Evolutionary conservation across 2,113 vertebrate genomes (phyloP).

Genomic region (Podarcis cretensis): DNA sequence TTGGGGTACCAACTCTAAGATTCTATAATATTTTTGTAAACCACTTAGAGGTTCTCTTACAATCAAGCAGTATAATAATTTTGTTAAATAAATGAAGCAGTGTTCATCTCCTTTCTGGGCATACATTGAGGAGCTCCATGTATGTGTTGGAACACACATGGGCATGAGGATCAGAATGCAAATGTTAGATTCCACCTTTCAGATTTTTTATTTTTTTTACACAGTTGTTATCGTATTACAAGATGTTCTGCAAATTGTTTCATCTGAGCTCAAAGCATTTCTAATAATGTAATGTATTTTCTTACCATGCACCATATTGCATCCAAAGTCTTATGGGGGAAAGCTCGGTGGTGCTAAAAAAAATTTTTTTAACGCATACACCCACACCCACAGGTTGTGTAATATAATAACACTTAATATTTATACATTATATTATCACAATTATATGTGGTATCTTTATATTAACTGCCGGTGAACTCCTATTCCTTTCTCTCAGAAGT

Average conservation of each 20-base stretch:
- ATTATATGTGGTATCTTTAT: slow-evolving; percentile 69
- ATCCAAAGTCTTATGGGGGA: slow-evolving; percentile 47
- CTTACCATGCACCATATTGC: slow-evolving; percentile 36
- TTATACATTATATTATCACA: slow-evolving; percentile 61
- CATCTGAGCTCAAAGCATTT: slow-evolving; percentile 67
- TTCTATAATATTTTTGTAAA: too few species aligned
- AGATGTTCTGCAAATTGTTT: slow-evolving; percentile 69
- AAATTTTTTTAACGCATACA: slow-evolving; percentile 50
- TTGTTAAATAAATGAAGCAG: background rate
- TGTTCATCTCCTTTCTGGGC: background rate
- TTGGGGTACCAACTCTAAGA: too few species aligned
- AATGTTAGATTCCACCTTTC: slow-evolving; percentile 51
- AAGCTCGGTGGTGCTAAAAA: slow-evolving; percentile 45
- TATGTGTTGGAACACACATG: background rate
- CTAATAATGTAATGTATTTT: slow-evolving; percentile 45
- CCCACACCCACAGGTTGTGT: slow-evolving; percentile 14
- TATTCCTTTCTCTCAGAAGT: slow-evolving; percentile 63
- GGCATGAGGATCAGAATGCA: background rate
- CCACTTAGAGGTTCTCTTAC: too few species aligned
- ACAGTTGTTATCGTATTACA: slow-evolving; percentile 62
- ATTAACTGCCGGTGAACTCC: slow-evolving; percentile 47
- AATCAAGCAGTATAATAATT: too few species aligned
- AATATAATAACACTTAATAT: slow-evolving; percentile 61
- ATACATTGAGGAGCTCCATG: background rate
- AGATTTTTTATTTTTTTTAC: slow-evolving; percentile 59